Base-by-base conservation (phyloP, 2,888 invertebrate species). In the Phaonia tiefii region DNA sequence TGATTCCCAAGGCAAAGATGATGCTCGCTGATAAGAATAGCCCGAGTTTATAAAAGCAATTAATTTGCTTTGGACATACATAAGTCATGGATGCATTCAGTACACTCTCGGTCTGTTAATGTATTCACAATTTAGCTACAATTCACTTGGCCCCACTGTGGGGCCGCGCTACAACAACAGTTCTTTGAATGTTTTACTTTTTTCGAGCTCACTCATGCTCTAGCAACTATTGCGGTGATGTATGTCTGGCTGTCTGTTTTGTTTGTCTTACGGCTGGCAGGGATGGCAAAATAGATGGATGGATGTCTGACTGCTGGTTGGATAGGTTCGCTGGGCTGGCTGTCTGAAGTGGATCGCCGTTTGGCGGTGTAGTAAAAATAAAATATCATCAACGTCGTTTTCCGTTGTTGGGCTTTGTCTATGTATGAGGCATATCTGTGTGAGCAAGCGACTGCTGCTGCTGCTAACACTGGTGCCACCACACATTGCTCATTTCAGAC, bases 401-500 rank as follows among this genome's bases (percentile, higher is more conserved):
- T 8, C 39, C 11, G 13, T 37, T n/a, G 11, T 17, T n/a, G 58
- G 31, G 31, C 3, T n/a, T 46, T 71, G 71, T 60, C 71, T 49
- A 44, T 65, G 26, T 73, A 44, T 42, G 58, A 65, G 51, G 20
- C 22, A 49, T 54, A 42, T 66, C 39, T 5, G 60, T 39, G 49
- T 56, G 56, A 67, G 69, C 67, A 46, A 31, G 49, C 60, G 75
- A 72, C 56, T 60, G 65, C 13, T 72, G 79, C 60, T 78, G 65
- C 49, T 66, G 49, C 37, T 70, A 49, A n/a, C 26, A 17, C 26
- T 60, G 42, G 56, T n/a, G 49, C 17, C 56, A 71, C 76, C 73
- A 70, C 77, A 82, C 74, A 73, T 67, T 82, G 73, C 72, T 80
- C 79, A 79, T 78, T 84, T 80, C 54, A 70, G 76, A 73, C 75